Evolutionary conservation across 64 coral and sea anemone genomes (phyloP).

Genomic region (Actinia equina): DNA sequence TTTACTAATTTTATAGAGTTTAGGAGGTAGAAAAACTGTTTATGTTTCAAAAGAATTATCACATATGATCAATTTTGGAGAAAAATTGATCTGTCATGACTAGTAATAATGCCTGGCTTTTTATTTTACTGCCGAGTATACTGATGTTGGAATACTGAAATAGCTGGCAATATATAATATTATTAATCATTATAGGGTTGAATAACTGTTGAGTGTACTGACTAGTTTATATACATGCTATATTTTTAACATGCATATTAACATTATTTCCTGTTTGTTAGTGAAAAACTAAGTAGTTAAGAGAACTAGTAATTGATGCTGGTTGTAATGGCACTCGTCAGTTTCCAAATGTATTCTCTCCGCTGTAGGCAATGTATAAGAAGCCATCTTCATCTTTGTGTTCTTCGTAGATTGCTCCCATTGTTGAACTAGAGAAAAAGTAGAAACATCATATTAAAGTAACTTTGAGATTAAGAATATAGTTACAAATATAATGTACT

Average conservation of each 20-base stretch:
- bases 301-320: background rate
- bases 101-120: background rate
- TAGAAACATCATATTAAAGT: background rate
- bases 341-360: constrained; percentile 99
- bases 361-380: constrained; percentile 99
- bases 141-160: background rate
- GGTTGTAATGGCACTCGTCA: constrained; percentile 9
- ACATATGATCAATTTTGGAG: background rate
- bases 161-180: background rate
- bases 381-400: constrained; percentile 99
- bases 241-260: background rate
- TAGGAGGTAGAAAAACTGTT: background rate
- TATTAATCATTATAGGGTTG: background rate
- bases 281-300: background rate
- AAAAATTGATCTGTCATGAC: background rate
- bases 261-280: background rate
- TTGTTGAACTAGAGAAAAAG: constrained; percentile 83
- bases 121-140: background rate
- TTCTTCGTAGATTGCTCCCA: constrained; percentile 99
- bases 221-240: background rate
- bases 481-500: no score
- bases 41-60: background rate
- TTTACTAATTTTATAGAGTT: background rate
- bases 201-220: background rate
- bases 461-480: no score